A percentile compares a stretch with the other conserved stretches of the same genome.
phyloP scores from a whole-genome alignment of 2,797 vertebrate species.

The Diplodus puntazzo region DNA sequence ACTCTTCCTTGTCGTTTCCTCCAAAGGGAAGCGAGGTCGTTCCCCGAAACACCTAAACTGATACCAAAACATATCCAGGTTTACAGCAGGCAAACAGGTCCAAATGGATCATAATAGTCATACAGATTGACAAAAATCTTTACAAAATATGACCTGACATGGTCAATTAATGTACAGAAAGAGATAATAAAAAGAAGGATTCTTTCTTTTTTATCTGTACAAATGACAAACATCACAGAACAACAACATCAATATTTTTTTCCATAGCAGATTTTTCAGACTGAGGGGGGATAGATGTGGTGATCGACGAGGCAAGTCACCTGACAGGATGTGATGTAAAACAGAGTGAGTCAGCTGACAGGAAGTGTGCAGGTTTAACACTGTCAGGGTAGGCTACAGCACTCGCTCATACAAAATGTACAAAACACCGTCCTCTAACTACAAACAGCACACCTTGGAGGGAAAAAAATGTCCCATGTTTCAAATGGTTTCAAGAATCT shows the following conservation, averaged over 20 bases:
- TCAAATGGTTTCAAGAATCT: constrained; percentile 67
- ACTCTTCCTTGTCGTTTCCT: constrained; percentile 73
- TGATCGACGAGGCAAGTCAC: constrained; percentile 65
- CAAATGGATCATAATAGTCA: constrained; percentile 83
- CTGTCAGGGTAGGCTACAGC: constrained; percentile 93
- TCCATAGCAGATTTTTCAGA: constrained; percentile 80
- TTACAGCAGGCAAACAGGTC: constrained; percentile 86
- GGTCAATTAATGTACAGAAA: constrained; percentile 85
- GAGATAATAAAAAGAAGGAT: constrained; percentile 88
- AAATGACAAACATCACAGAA: constrained; percentile 98
- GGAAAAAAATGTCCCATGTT: constrained; percentile 61
- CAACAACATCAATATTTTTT: constrained; percentile 89
- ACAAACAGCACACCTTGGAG: constrained; percentile 87
- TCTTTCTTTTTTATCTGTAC: constrained; percentile 88
- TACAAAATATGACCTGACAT: constrained; percentile 86
- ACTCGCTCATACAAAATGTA: constrained; percentile 99
- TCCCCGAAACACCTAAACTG: constrained; percentile 80
- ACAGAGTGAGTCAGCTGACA: constrained; percentile 86
- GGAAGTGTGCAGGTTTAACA: constrained; percentile 92
- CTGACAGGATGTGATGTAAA: constrained; percentile 83
- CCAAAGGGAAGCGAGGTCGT: constrained; percentile 52
- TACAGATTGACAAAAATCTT: constrained; percentile 88
- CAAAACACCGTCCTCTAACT: constrained; percentile 98
- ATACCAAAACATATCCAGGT: constrained; percentile 88
- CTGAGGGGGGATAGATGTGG: constrained; percentile 60